phyloP scores from a whole-genome alignment of 2,113 vertebrate genomes.

The Platysternon megacephalum region DNA sequence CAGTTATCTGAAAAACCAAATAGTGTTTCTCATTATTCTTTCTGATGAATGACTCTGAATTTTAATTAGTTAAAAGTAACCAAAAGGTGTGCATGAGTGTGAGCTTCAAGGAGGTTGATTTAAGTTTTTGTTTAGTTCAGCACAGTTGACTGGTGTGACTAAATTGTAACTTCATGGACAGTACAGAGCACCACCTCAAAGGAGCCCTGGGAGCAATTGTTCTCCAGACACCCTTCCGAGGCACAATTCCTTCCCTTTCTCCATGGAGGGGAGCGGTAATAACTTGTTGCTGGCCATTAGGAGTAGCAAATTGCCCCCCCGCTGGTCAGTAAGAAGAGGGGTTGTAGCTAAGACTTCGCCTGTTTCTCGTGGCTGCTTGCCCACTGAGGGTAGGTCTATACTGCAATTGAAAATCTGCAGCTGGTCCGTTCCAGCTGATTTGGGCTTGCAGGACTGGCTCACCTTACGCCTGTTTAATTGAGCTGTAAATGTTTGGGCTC shows the following conservation, averaged over 20 bases:
- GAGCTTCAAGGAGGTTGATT: neutral
- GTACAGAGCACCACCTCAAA: neutral
- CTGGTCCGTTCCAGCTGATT: too few relatives aligned
- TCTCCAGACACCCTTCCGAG: neutral
- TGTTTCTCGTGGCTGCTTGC: neutral
- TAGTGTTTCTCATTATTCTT: rapidly evolving
- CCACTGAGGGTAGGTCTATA: too few relatives aligned
- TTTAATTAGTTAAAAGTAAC: neutral
- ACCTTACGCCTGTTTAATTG: too few relatives aligned
- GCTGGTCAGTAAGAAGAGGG: neutral
- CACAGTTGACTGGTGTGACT: neutral
- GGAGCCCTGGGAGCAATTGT: neutral
- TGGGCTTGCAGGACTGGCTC: too few relatives aligned
- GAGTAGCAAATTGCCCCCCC: neutral
- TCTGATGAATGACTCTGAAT: neutral
- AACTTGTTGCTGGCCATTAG: neutral
- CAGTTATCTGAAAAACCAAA: rapidly evolving
- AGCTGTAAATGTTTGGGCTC: too few relatives aligned
- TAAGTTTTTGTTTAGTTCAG: neutral
- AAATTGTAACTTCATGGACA: neutral
- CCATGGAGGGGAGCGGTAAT: neutral
- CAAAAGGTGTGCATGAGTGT: neutral
- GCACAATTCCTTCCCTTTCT: neutral
- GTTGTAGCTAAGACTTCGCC: neutral
- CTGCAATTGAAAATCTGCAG: too few relatives aligned